A percentile compares a stretch with the other conserved stretches of the same genome.
Evolutionary conservation across 37 sponge, comb jelly and placozoan genomes (phyloP).

Genomic region (Theonella swinhoei): DNA sequence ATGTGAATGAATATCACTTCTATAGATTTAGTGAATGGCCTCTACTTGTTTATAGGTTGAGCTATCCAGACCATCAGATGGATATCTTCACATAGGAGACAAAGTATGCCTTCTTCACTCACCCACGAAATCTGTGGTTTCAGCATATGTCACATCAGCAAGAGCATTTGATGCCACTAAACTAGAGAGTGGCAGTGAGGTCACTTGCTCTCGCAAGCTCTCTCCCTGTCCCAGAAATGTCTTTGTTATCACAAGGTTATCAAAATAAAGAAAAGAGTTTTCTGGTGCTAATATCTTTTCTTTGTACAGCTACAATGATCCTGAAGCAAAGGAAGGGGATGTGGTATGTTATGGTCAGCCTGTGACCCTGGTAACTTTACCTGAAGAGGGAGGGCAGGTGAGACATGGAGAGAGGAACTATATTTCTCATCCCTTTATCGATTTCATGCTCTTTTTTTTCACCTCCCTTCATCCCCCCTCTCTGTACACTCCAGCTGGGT

Average conservation of each 20-base stretch:
- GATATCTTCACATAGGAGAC: conserved; percentile 86
- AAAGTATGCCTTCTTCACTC: conserved; percentile 76
- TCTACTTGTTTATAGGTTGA: conserved; percentile 38
- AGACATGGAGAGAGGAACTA: no score
- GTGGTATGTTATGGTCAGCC: conserved; percentile 86
- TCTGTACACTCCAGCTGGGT: conserved; percentile 63
- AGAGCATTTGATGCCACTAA: conserved; percentile 65
- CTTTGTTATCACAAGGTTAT: conserved; percentile 88
- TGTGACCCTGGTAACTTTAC: conserved; percentile 79
- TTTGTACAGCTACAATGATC: conserved; percentile 28
- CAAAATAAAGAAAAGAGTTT: no score
- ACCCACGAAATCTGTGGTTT: conserved; percentile 71
- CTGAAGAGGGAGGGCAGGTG: conserved; percentile 88
- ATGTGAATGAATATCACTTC: background rate
- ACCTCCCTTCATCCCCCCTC: background rate
- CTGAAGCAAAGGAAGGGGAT: conserved; percentile 59
- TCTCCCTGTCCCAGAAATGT: conserved; percentile 87
- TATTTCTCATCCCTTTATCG: no score
- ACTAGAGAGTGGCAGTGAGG: conserved; percentile 44
- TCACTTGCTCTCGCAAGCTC: conserved; percentile 65
- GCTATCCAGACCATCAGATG: conserved; percentile 67
- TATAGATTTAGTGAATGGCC: no score
- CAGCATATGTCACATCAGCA: conserved; percentile 86
- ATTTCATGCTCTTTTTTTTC: no score
- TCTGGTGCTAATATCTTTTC: background rate